A percentile compares a stretch with the other conserved stretches of the same genome.
Evolutionary conservation across 2,888 invertebrate species (phyloP).

Genomic region (Tyria jacobaeae): DNA sequence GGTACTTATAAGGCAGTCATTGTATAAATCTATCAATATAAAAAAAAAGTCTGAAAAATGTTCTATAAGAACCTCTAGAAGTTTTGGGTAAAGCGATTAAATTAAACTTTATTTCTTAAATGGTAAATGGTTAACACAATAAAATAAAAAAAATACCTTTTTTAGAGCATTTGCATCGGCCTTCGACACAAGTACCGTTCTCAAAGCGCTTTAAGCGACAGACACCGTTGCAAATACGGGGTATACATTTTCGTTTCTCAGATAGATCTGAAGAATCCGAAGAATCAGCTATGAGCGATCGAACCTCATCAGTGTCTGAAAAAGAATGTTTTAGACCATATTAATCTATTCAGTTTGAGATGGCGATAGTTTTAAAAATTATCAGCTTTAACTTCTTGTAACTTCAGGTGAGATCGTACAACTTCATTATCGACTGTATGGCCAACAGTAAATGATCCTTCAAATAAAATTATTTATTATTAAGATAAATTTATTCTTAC

Average conservation of each 20-base stretch:
- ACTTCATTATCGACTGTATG: not conserved
- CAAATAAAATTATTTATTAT: not conserved
- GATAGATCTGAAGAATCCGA: not conserved
- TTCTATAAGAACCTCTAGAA: not conserved
- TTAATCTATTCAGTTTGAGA: not conserved
- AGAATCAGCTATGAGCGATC: not conserved
- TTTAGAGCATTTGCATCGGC: slow-evolving; percentile 4
- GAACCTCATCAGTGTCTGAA: no score
- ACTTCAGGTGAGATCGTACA: not conserved
- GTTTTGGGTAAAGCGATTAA: not conserved
- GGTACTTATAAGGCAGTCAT: no score
- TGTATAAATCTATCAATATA: no score
- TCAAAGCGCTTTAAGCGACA: not conserved
- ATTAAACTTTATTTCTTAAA: not conserved
- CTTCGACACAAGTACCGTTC: not conserved
- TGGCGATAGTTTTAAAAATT: not conserved
- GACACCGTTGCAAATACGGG: not conserved
- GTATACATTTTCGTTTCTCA: not conserved
- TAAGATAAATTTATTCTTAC: no score
- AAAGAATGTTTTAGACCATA: no score
- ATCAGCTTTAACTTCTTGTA: not conserved
- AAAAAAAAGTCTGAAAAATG: no score
- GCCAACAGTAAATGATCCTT: not conserved
- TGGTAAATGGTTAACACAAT: not conserved
- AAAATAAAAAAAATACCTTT: no score